Evolutionary conservation across 2,888 invertebrate species (phyloP), one percentile per base, ranked within the genome.

Genomic region (Neria commutata): DNA sequence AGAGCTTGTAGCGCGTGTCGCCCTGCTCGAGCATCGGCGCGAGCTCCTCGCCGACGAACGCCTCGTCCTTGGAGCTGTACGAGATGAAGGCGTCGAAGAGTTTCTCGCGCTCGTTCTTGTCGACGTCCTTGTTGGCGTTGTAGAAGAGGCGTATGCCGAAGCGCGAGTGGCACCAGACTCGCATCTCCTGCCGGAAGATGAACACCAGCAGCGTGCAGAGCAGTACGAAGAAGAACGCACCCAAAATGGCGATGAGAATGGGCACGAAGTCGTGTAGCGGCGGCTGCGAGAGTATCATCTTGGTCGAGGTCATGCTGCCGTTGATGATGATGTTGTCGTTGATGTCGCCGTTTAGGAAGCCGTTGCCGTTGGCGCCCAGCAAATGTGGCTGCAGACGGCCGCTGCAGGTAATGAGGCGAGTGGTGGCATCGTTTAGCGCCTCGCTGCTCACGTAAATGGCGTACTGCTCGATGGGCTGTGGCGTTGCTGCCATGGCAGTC

Each of bases 71-170:
- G 59, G 92, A 91, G 75, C 94, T 93, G 83, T 98, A 98, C 74
- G 94, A 93, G 66, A 98, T 89, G 83, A 97, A 98, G 60, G 95
- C 96, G 83, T 98, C 98, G 81, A 94, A 97, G 50, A 94, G 86
- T 74, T 94, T 89, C 83, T 92, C 92, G 79, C 90, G 89, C 80
- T 91, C 90, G 73, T 89, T 89, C 81, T 90, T 90, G 72, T 92
- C 92, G 74, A 92, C 90, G 73, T 91, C 91, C 63, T 88, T 87
- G 58, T 78, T 76, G 29, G 89, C 88, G 26, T 78, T 81, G 63
- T 91, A 91, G 91, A 86, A 94, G 88, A 81, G 91, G 81, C 73
- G 92, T 83, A 69, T 92, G 89, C 84, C 94, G 91, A 73, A 94
- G 68, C 91, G 89, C 62, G 92, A 91, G 77, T 92, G 92, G 68